These are phyloP conservation scores for Psephotus haematonotus DNA, from an alignment of 2,113 vertebrate genomes.

Conservation along the genomic window DNA sequence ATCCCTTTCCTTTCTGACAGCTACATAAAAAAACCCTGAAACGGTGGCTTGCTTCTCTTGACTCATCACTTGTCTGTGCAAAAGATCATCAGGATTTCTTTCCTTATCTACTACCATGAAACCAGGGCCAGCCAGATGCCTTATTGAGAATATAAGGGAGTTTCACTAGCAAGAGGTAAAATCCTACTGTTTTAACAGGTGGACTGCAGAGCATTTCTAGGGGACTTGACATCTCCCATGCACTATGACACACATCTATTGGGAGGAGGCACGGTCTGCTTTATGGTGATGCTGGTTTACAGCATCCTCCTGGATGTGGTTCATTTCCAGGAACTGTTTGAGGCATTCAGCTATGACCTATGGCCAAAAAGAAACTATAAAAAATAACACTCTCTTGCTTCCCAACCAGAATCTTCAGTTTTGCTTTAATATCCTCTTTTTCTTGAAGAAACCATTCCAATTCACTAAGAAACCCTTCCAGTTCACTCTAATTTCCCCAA, in stretches of 20 bases:
- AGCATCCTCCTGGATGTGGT: not conserved
- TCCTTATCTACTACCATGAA: not conserved
- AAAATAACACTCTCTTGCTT: not conserved
- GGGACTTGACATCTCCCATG: not conserved
- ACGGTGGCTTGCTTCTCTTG: not conserved
- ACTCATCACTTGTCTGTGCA: not conserved
- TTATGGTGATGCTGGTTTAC: not conserved
- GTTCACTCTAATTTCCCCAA: not conserved
- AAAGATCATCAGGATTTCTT: not conserved
- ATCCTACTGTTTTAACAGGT: not conserved
- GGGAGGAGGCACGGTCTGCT: not conserved
- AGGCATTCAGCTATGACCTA: not conserved
- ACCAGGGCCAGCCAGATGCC: not conserved
- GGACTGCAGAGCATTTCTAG: not conserved
- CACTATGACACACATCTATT: not conserved
- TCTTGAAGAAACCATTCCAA: not conserved
- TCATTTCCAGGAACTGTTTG: not conserved
- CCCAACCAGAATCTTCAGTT: not conserved
- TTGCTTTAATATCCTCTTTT: not conserved
- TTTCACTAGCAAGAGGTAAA: not conserved
- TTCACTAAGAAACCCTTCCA: not conserved
- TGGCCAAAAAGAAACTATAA: not conserved
- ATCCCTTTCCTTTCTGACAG: not conserved
- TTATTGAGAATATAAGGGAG: not conserved
- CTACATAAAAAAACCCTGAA: not conserved